Percentiles rank a stretch among this genome's conserved stretches.
phyloP scores from a whole-genome alignment of 2,797 vertebrate genomes.

The Ceyx erithaca region DNA sequence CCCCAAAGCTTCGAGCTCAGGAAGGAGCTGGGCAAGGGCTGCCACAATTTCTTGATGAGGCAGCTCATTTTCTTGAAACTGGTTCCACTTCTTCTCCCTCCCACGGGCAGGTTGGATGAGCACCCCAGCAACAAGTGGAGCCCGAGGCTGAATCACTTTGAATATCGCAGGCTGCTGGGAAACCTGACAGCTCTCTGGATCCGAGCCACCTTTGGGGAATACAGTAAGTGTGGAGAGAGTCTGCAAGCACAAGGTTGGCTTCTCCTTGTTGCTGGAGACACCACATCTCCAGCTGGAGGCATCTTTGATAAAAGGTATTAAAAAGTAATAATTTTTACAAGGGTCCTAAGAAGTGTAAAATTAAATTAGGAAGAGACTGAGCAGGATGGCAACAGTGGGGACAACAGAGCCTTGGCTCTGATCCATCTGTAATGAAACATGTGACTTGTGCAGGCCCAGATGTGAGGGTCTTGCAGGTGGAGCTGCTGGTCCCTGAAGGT shows the following conservation, averaged over 20 bases:
- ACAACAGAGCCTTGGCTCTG: neutral
- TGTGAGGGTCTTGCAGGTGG: accelerated
- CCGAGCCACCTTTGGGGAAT: conserved; percentile 89
- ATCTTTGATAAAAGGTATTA: neutral
- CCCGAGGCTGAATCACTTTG: conserved; percentile 84
- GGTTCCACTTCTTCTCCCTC: neutral
- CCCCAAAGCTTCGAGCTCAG: neutral
- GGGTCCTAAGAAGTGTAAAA: neutral
- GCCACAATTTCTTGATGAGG: neutral
- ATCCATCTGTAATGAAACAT: neutral
- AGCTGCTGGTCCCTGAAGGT: accelerated
- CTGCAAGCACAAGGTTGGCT: neutral
- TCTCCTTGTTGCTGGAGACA: accelerated
- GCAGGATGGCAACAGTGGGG: too few relatives aligned
- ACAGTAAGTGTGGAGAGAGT: conserved; percentile 80
- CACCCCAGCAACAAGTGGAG: conserved; percentile 84
- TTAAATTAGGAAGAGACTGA: neutral
- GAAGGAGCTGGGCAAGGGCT: accelerated
- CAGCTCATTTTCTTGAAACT: neutral
- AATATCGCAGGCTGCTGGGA: conserved; percentile 88
- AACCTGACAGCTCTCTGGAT: conserved; percentile 92
- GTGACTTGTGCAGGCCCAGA: neutral
- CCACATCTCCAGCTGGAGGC: neutral
- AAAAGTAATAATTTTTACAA: neutral
- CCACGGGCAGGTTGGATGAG: conserved; percentile 84